A percentile compares a stretch with the other conserved stretches of the same genome.
These are phyloP conservation scores for Scaptodrosophila latifasciaeformis DNA, from an alignment of 2,888 invertebrate genomes.

Conservation along the genomic window DNA sequence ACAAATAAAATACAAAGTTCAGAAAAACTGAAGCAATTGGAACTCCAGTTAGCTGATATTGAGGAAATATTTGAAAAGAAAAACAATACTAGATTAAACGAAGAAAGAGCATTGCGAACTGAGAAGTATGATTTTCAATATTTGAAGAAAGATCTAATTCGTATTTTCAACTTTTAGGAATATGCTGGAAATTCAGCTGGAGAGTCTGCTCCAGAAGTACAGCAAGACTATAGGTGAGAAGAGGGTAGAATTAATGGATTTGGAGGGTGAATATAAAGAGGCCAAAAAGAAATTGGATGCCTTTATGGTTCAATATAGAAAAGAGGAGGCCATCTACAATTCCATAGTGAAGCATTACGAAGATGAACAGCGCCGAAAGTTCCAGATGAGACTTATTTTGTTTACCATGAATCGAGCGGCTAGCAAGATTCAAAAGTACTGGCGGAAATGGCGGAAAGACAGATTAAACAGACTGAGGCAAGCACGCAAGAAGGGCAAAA, in stretches of 20 bases:
- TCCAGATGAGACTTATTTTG: conserved; percentile 59
- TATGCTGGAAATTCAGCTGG: conserved; percentile 43
- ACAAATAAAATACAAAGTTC: too few relatives aligned
- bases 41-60: too few relatives aligned
- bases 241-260: conserved; percentile 52
- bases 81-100: too few relatives aligned
- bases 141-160: too few relatives aligned
- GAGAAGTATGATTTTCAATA: too few relatives aligned
- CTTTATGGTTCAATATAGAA: conserved; percentile 53
- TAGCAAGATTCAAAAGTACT: conserved; percentile 63
- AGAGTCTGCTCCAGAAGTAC: conserved; percentile 67
- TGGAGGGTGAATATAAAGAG: conserved; percentile 47
- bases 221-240: conserved; percentile 69
- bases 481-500: conserved; percentile 36
- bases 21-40: too few relatives aligned
- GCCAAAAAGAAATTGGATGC: conserved; percentile 48
- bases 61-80: too few relatives aligned
- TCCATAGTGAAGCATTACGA: conserved; percentile 54
- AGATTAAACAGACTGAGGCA: conserved; percentile 53
- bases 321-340: conserved; percentile 60
- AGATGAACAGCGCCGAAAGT: conserved; percentile 55
- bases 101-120: too few relatives aligned
- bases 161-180: too few relatives aligned
- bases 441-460: conserved; percentile 56
- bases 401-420: conserved; percentile 72